A percentile compares a stretch with the other conserved stretches of the same genome.
Conservation (phyloP, 2,113 vertebrate species). For the Felis catus region DNA sequence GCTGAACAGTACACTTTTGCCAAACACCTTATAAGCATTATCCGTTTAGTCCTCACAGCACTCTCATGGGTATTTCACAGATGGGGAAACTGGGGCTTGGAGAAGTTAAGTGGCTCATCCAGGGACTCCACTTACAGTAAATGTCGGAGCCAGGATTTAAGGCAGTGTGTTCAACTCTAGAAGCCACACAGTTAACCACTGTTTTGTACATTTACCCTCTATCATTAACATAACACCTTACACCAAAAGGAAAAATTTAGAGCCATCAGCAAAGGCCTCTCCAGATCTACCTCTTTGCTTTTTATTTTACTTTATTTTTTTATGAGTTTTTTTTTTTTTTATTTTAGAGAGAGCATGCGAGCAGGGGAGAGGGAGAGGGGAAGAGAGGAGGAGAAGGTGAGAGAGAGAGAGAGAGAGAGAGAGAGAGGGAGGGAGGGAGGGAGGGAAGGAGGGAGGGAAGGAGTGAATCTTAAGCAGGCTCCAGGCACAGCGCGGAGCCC, state of each 20-base stretch:
- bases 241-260: neutral
- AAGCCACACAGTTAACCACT: neutral
- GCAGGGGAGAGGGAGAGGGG: too few species aligned
- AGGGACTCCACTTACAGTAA: neutral
- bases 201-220: neutral
- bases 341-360: too few species aligned
- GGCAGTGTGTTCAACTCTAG: neutral
- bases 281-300: neutral
- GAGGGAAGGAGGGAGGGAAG: too few species aligned
- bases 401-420: too few species aligned
- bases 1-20: neutral
- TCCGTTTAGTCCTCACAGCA: neutral
- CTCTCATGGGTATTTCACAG: neutral
- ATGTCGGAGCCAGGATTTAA: neutral
- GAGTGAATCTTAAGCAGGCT: too few species aligned
- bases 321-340: too few species aligned
- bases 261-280: neutral
- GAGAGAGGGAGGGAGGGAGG: too few species aligned
- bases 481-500: too few species aligned
- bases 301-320: neutral
- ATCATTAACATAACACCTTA: neutral
- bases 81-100: slow-evolving; percentile 1
- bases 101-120: neutral
- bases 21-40: neutral
- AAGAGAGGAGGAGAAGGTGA: too few species aligned